Base-by-base conservation (phyloP, 35 echinoderm and acorn worm species). In the Diadema setosum region DNA sequence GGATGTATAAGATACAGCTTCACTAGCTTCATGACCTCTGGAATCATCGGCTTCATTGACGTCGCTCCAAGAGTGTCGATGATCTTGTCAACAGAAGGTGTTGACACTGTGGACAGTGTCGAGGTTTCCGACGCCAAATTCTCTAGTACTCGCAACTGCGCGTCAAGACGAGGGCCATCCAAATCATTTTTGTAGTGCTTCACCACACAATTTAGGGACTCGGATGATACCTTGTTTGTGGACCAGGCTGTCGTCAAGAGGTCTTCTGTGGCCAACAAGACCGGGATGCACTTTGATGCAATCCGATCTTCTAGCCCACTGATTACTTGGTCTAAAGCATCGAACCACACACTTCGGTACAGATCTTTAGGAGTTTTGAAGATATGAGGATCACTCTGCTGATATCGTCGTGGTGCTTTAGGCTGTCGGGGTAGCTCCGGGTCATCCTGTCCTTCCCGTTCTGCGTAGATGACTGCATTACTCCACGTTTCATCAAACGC, bases 301-400 rank as follows among this genome's bases (percentile, higher is more conserved):
- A 67, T 67, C 11, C 63, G 26, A 14, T 67, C 63, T 26, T 67
- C 63, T 27, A 67, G 63, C 63, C 63, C 63, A 67, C 63, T 67
- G 63, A 67, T 67, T 27, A 67, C 63, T 14, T 12, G 6, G 11
- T 67, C 63, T 67, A 67, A 67, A 67, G 63, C 63, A 11, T 67
- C 63, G 63, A 67, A 67, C 63, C 63, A 67, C 29, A 67, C 63
- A 67, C 63, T 67, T 67, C 63, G 63, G 63, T 67, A 67, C 11
- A 67, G 63, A 67, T 67, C 63, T 67, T 67, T 67, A 67, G 63
- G 63, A 67, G 63, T 67, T 67, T 67, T 67, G 63, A 67, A 67
- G 63, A 67, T 67, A 67, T 67, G 63, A 14, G 63, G 63, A 26
- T 67, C 63, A 67, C 63, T 67, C 63, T 67, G 63, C 63, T 67